Conservation (phyloP, 2,888 invertebrate genomes). For the Ennomos erosarius region DNA sequence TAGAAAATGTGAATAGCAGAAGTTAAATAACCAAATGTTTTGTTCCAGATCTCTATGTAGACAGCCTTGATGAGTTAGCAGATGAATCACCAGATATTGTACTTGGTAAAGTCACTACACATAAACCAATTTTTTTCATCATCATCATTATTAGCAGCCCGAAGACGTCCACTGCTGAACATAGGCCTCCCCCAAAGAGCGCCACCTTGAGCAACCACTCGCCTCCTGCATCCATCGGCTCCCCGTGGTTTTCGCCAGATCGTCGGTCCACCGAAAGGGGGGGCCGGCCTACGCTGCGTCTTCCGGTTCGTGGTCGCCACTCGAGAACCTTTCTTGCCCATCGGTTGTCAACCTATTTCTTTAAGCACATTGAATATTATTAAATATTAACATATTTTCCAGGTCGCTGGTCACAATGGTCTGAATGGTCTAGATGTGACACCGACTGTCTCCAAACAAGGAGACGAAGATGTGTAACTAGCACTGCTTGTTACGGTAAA, state of each 20-base stretch:
- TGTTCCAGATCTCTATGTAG: conserved; percentile 69
- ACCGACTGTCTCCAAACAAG: conserved; percentile 94
- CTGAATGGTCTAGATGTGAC: conserved; percentile 96
- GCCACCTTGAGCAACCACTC: too few species aligned
- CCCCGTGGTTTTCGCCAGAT: too few species aligned
- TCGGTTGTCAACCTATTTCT: too few species aligned
- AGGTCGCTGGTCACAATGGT: conserved; percentile 94
- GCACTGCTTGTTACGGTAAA: conserved; percentile 68
- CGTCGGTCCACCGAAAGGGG: too few species aligned
- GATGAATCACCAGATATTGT: conserved; percentile 76
- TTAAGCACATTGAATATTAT: background rate
- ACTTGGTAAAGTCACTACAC: conserved; percentile 52
- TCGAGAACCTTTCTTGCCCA: too few species aligned
- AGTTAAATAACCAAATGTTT: background rate
- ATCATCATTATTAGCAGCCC: too few species aligned
- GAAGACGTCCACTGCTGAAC: too few species aligned
- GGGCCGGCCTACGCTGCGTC: too few species aligned
- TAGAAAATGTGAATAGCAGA: background rate
- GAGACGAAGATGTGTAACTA: conserved; percentile 89
- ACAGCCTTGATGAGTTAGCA: conserved; percentile 72
- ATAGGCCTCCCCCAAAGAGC: too few species aligned
- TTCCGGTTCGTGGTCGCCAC: too few species aligned
- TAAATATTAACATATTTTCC: conserved; percentile 8
- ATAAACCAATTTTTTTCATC: conserved; percentile 1
- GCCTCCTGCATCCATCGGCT: too few species aligned